Conservation (phyloP, 2,888 invertebrate genomes). For the Horisme vitalbata region DNA sequence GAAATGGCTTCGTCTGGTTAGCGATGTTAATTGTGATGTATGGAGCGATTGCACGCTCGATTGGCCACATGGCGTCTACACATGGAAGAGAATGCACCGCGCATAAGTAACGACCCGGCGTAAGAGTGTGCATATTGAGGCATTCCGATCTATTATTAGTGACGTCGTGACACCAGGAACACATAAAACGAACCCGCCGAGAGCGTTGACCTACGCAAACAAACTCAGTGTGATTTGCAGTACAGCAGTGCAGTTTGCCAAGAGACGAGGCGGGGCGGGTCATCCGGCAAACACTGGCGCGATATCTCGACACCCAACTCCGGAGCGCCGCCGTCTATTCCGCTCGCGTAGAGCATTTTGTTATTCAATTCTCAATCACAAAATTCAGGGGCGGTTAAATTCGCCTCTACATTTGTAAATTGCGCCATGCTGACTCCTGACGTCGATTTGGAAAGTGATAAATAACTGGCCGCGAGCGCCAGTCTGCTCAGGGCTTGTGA, state of each 20-base stretch:
- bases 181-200: constrained; percentile 72
- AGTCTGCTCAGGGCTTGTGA: constrained; percentile 60
- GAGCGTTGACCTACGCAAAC: constrained; percentile 79
- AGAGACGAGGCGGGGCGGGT: constrained; percentile 68
- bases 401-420: constrained; percentile 54
- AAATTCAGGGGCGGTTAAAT: constrained; percentile 44
- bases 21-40: constrained; percentile 48
- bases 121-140: constrained; percentile 67
- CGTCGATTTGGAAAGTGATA: constrained; percentile 61
- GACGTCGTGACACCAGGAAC: constrained; percentile 80
- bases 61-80: constrained; percentile 44
- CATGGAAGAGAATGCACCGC: constrained; percentile 52
- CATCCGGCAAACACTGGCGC: constrained; percentile 66
- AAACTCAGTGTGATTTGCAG: constrained; percentile 79
- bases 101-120: constrained; percentile 62
- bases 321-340: constrained; percentile 50
- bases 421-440: constrained; percentile 56
- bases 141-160: constrained; percentile 81
- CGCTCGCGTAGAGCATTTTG: constrained; percentile 44
- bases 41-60: constrained; percentile 48
- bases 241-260: constrained; percentile 77
- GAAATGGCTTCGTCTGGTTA: constrained; percentile 49
- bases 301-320: constrained; percentile 65
- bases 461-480: constrained; percentile 55
- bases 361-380: constrained; percentile 46